Evolutionary conservation across 2,888 invertebrate genomes (phyloP).

Genomic region (Dryobotodes eremita): DNA sequence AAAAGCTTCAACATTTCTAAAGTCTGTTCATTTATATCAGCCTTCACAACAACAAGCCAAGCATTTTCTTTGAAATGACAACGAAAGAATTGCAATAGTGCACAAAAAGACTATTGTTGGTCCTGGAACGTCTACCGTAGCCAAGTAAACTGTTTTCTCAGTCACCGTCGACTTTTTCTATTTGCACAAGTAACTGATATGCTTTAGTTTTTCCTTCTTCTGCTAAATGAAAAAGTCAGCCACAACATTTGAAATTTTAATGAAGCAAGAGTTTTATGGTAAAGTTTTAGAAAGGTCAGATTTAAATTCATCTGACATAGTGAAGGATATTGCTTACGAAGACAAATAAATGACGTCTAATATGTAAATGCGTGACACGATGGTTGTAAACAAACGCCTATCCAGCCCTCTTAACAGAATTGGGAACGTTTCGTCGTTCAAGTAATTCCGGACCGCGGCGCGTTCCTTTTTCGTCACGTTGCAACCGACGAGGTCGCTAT

Average conservation of each 20-base stretch:
- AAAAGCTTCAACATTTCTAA: conserved; percentile 19
- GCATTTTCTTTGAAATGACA: conserved; percentile 62
- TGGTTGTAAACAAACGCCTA: conserved; percentile 34
- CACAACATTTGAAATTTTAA: conserved; percentile 48
- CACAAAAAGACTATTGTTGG: conserved; percentile 58
- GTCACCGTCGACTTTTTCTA: conserved; percentile 51
- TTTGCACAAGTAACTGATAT: conserved; percentile 62
- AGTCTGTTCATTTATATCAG: conserved; percentile 52
- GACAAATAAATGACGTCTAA: conserved; percentile 37
- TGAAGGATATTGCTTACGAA: conserved; percentile 21
- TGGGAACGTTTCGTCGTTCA: conserved; percentile 22
- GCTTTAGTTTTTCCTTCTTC: conserved; percentile 56
- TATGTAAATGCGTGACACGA: conserved; percentile 28
- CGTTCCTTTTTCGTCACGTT: conserved; percentile 29
- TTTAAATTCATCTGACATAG: conserved; percentile 32
- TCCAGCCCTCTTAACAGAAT: conserved; percentile 21
- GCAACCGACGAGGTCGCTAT: conserved; percentile 22
- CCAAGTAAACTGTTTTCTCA: conserved; percentile 57
- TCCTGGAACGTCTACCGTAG: conserved; percentile 52
- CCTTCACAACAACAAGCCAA: conserved; percentile 46
- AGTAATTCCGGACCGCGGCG: conserved; percentile 20
- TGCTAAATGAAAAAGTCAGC: conserved; percentile 43
- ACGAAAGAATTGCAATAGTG: conserved; percentile 60
- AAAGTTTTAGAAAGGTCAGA: conserved; percentile 10
- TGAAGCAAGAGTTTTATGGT: conserved; percentile 28